Percentiles rank a stretch among this genome's conserved stretches.
Evolutionary conservation across 2,888 invertebrate genomes (phyloP).

Genomic region (Bhutanitis thaidina): DNA sequence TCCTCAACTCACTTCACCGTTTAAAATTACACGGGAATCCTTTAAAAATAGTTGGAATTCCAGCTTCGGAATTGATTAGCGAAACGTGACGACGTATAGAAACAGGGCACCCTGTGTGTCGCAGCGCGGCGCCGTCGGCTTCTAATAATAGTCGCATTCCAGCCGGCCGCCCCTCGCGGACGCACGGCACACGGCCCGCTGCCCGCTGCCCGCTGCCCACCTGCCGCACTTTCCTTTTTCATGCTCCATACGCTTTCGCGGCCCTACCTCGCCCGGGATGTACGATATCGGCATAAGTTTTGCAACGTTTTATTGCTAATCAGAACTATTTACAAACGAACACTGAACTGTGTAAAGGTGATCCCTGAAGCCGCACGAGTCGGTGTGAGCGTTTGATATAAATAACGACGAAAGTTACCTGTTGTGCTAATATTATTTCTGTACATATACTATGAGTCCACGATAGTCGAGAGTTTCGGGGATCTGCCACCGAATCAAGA

Average conservation of each 20-base stretch:
- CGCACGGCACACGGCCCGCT: constrained; percentile 44
- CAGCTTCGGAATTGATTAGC: constrained; percentile 21
- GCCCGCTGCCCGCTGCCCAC: constrained; percentile 42
- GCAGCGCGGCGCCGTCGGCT: constrained; percentile 67
- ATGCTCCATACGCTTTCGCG: constrained; percentile 53
- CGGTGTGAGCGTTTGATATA: too few relatives aligned
- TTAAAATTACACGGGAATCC: not conserved
- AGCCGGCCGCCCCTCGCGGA: constrained; percentile 39
- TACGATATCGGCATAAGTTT: too few relatives aligned
- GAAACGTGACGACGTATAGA: constrained; percentile 42
- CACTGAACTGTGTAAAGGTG: too few relatives aligned
- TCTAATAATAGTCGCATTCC: constrained; percentile 76
- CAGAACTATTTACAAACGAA: too few relatives aligned
- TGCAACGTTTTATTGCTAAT: too few relatives aligned
- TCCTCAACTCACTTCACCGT: not conserved
- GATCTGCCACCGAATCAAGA: too few relatives aligned
- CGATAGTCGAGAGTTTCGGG: too few relatives aligned
- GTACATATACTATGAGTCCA: too few relatives aligned
- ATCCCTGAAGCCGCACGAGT: too few relatives aligned
- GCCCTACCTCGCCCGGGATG: constrained; percentile 10
- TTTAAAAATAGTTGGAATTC: constrained; percentile 32
- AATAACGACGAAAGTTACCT: too few relatives aligned
- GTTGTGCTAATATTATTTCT: too few relatives aligned
- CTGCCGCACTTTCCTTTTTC: constrained; percentile 73
- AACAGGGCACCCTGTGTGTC: constrained; percentile 45